Evolutionary conservation across 92 coral and sea anemone genomes (phyloP).

Genomic region (Hydrozoanthus gracilis): DNA sequence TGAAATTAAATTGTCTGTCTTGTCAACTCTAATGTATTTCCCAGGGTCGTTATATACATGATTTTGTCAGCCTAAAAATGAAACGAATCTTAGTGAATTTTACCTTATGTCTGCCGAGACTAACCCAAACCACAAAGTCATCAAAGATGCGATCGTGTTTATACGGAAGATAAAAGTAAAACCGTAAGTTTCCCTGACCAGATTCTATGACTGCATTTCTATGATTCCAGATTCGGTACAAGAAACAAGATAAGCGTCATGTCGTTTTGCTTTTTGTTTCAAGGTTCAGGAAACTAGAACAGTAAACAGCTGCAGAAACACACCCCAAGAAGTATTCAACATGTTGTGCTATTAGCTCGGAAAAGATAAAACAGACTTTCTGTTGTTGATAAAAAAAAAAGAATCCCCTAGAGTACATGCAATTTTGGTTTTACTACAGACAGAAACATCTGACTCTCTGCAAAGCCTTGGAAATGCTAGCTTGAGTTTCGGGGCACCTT

Average conservation of each 20-base stretch:
- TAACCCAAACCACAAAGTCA: slow-evolving; percentile 55
- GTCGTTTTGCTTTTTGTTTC: too few species aligned
- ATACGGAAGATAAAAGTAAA: slow-evolving; percentile 63
- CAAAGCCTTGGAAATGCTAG: too few species aligned
- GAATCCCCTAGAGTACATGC: too few species aligned
- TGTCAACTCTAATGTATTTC: slow-evolving; percentile 54
- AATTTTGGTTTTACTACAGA: too few species aligned
- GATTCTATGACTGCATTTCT: not conserved
- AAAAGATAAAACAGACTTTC: too few species aligned
- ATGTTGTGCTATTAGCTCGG: too few species aligned
- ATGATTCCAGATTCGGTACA: not conserved
- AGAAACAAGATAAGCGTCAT: not conserved
- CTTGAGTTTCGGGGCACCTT: too few species aligned
- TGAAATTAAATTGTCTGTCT: slow-evolving; percentile 39
- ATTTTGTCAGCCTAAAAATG: slow-evolving; percentile 55
- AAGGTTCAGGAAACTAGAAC: too few species aligned
- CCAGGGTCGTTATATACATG: slow-evolving; percentile 43
- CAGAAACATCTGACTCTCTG: too few species aligned
- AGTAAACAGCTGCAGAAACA: too few species aligned
- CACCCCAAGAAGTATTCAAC: too few species aligned
- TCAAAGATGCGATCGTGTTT: slow-evolving; percentile 60
- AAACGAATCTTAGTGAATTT: slow-evolving; percentile 65
- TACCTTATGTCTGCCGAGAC: slow-evolving; percentile 62
- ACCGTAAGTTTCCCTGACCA: slow-evolving; percentile 53
- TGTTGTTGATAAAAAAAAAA: too few species aligned